Conservation (phyloP, 2,797 vertebrate genomes). For the Paratrypauchen microcephalus region DNA sequence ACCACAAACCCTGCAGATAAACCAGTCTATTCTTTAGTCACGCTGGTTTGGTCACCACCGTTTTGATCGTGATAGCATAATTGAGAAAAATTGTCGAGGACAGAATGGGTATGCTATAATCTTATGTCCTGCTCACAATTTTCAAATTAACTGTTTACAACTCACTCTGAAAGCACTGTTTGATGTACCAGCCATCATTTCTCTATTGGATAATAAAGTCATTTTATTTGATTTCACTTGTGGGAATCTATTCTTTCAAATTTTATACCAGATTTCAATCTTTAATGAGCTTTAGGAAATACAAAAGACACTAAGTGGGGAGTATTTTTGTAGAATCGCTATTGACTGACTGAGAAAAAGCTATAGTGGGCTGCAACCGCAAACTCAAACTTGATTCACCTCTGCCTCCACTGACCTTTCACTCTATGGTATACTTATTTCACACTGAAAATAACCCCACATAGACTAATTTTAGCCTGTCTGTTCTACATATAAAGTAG, state of each 20-base stretch:
- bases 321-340: not conserved
- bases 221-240: slow-evolving; percentile 35
- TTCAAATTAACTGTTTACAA: slow-evolving; percentile 48
- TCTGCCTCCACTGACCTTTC: not conserved
- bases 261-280: slow-evolving; percentile 2
- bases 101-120: slow-evolving; percentile 52
- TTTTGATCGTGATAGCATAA: slow-evolving; percentile 68
- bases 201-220: slow-evolving; percentile 25
- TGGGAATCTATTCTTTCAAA: slow-evolving; percentile 30
- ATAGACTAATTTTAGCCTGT: slow-evolving; percentile 68
- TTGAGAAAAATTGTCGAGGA: slow-evolving; percentile 53
- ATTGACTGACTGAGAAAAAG: not conserved
- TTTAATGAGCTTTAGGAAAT: not conserved
- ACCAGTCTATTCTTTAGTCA: slow-evolving; percentile 60
- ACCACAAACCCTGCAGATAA: slow-evolving; percentile 62
- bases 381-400: not conserved
- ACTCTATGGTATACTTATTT: slow-evolving; percentile 1
- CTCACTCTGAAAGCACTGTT: slow-evolving; percentile 40
- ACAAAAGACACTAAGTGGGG: not conserved
- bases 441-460: slow-evolving; percentile 61
- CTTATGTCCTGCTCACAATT: slow-evolving; percentile 46
- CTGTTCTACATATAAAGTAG: slow-evolving; percentile 57
- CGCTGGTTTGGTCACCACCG: slow-evolving; percentile 55
- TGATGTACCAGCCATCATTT: slow-evolving; percentile 18
- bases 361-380: not conserved